Evolutionary conservation across 2,113 vertebrate genomes (phyloP).

Genomic region (Grallaria varia): DNA sequence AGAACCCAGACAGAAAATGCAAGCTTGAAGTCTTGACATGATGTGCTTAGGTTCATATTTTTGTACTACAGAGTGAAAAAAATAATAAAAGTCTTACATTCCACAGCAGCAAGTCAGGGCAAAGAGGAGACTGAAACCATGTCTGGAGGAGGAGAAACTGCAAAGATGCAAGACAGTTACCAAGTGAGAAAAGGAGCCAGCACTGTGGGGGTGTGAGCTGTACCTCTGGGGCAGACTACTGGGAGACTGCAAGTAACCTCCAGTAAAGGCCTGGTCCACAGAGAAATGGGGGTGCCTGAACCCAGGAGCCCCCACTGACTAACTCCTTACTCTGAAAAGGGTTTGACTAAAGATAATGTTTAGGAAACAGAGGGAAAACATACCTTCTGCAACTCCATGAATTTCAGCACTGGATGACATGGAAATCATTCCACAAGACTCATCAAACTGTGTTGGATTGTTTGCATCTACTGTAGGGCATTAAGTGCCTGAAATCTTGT

Average conservation of each 20-base stretch:
- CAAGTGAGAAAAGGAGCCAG: constrained; percentile 1
- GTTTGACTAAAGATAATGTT: neutral
- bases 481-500: neutral
- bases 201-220: neutral
- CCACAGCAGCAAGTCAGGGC: constrained; percentile 42
- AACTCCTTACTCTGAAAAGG: neutral
- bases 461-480: neutral
- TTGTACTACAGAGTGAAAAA: neutral
- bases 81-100: constrained; percentile 18
- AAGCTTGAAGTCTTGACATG: neutral
- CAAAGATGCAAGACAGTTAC: constrained; percentile 4
- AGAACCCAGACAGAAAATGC: neutral
- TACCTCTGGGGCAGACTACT: neutral
- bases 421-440: neutral
- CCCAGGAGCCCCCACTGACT: neutral
- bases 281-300: neutral
- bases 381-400: neutral
- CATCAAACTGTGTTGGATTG: neutral
- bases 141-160: constrained; percentile 37
- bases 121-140: constrained; percentile 16
- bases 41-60: constrained; percentile 11
- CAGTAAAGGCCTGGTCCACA: neutral
- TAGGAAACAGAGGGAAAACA: neutral
- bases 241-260: neutral
- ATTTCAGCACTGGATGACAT: neutral